Conservation (phyloP, 2,888 invertebrate species). For the Chelonus formosanus region DNA sequence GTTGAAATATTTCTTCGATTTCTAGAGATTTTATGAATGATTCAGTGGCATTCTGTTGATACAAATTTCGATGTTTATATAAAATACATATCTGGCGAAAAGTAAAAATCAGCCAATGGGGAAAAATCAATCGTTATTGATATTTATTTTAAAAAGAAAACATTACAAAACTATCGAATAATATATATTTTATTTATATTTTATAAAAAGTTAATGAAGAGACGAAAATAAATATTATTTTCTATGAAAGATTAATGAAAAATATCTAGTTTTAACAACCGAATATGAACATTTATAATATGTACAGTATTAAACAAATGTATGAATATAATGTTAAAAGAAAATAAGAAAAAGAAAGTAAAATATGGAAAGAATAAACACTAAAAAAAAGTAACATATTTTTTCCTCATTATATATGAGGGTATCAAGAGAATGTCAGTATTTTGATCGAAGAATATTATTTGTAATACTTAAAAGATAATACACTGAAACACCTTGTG, state of each 20-base stretch:
- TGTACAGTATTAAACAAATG: too few relatives aligned
- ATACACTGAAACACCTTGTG: slow-evolving; percentile 52
- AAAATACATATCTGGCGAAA: not conserved
- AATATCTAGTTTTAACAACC: too few relatives aligned
- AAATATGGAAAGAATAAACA: not conserved
- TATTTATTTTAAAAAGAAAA: too few relatives aligned
- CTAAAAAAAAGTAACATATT: not conserved
- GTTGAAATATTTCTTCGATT: slow-evolving; percentile 4
- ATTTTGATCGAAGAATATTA: slow-evolving; percentile 45
- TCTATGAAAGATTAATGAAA: too few relatives aligned
- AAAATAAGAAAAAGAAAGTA: too few relatives aligned
- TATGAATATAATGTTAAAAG: too few relatives aligned
- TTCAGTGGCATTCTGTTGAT: slow-evolving; percentile 29
- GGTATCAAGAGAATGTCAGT: slow-evolving; percentile 50
- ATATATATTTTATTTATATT: too few relatives aligned
- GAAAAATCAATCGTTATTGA: too few relatives aligned
- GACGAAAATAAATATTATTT: too few relatives aligned
- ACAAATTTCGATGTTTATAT: not conserved
- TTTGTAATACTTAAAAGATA: slow-evolving; percentile 50
- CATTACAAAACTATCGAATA: too few relatives aligned
- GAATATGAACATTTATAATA: too few relatives aligned
- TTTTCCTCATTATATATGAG: slow-evolving; percentile 25
- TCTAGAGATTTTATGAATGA: not conserved
- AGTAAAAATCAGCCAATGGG: not conserved
- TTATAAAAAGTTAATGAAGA: too few relatives aligned